Conservation (phyloP, 2,888 invertebrate species). For the Melanophora roralis region DNA sequence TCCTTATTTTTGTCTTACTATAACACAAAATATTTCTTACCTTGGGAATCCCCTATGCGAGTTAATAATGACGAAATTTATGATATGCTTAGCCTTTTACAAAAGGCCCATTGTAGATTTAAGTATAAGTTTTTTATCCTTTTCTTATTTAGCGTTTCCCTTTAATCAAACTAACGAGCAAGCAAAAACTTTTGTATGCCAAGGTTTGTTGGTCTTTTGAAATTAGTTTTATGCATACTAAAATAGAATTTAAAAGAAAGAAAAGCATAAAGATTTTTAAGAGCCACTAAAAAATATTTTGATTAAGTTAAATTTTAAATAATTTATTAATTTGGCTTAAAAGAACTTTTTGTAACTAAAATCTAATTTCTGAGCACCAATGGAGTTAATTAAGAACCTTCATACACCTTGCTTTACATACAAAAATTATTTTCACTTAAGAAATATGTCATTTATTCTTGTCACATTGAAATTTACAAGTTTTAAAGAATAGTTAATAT, state of each 20-base stretch:
- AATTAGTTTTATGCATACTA: constrained; percentile 14
- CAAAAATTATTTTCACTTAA: too few species aligned
- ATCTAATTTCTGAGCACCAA: too few species aligned
- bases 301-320: constrained; percentile 4
- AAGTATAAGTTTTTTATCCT: constrained; percentile 1
- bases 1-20: too few species aligned
- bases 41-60: not conserved
- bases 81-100: constrained; percentile 17
- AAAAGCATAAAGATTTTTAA: not conserved
- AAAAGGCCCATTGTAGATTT: constrained; percentile 31
- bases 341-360: too few species aligned
- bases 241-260: not conserved
- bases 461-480: too few species aligned
- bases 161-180: not conserved
- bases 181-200: constrained; percentile 28
- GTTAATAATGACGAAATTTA: constrained; percentile 42
- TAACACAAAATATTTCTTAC: too few species aligned
- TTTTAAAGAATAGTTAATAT: too few species aligned
- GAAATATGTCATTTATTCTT: too few species aligned
- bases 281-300: too few species aligned
- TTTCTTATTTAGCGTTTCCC: not conserved
- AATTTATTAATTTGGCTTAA: too few species aligned
- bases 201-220: constrained; percentile 36
- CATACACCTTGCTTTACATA: too few species aligned
- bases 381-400: too few species aligned